Evolutionary conservation across 1,140 invertebrate species (phyloP).

Genomic region (Drosophila melanogaster): DNA sequence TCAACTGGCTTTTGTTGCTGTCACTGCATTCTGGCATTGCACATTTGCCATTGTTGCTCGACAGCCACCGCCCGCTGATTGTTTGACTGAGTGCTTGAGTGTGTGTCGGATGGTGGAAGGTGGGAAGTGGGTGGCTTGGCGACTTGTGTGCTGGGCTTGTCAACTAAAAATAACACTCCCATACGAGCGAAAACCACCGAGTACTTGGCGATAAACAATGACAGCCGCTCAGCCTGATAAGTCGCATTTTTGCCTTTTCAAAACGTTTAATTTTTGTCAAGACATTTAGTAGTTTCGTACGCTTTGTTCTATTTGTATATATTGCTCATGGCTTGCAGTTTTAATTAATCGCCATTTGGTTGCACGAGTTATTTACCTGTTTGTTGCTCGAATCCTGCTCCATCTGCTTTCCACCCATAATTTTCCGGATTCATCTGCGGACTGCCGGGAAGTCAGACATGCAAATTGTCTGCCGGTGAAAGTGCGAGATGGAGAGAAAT

Average conservation of each 20-base stretch:
- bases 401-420: constrained; percentile 9
- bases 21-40: constrained; percentile 66
- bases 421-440: constrained; percentile 27
- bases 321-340: constrained; percentile 5
- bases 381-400: background rate
- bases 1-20: constrained; percentile 34
- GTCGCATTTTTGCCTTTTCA: constrained; percentile 13
- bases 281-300: constrained; percentile 19
- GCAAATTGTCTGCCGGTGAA: constrained; percentile 28
- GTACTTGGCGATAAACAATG: constrained; percentile 27
- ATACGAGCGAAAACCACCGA: constrained; percentile 1
- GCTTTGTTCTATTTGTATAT: constrained; percentile 17
- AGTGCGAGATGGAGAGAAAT: constrained; percentile 20
- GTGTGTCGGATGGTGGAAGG: too few species aligned
- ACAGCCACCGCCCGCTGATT: constrained; percentile 38
- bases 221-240: constrained; percentile 25
- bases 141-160: constrained; percentile 11
- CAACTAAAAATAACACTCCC: constrained; percentile 38
- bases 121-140: background rate
- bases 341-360: constrained; percentile 23
- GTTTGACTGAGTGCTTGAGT: constrained; percentile 18
- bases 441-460: constrained; percentile 26
- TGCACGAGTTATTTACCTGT: too few species aligned
- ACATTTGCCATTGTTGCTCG: constrained; percentile 42
- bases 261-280: constrained; percentile 14